Base-by-base conservation (phyloP, 2,797 vertebrate genomes). In the Scomberomorus guttatus region DNA sequence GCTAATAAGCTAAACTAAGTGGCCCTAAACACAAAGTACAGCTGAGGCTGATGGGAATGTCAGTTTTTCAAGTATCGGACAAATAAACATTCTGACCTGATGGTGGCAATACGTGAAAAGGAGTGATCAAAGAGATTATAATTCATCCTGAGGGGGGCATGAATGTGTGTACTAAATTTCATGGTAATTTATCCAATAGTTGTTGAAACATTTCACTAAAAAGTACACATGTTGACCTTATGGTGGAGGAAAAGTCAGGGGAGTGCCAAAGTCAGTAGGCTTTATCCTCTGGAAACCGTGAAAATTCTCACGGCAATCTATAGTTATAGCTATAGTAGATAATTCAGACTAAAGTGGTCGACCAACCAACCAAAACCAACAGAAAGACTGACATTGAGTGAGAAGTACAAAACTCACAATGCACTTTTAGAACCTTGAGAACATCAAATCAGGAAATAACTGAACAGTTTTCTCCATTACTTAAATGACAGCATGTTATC, bases 401-500 rank as follows among this genome's bases (percentile, higher is more conserved):
- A 50, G 46, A 50, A 20, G 12, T 7, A 63, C 11, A 51, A 1
- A 57, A 54, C 44, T 32, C 24, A 25, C 6, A 57, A 50, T 34
- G 58, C 22, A 44, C 17, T 63, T 75, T 57, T 27, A 56, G 32
- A 59, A 63, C 27, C 17, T 66, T 71, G 29, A 72, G 75, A 69
- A 56, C 68, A 9, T 22, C 57, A 54, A 74, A 77, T 71, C 51
- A 54, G 59, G 72, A 75, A 76, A 89, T 46, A 44, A 72, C 14
- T 60, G 29, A 61, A 32, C 73, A 77, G 56, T 64, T 77, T 52
- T 69, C 68, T 84, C 67, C 34, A 57, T 44, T 52, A 29, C 54
- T 75, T 79, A 56, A 57, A 80, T 56, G 79, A 68, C 71, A 86
- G 66, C 27, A 68, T 75, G 70, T 75, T 72, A 77, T 79, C 50